A percentile compares a stretch with the other conserved stretches of the same genome.
phyloP scores from a whole-genome alignment of 1,140 invertebrate species.

The Zaprionus ornatus region DNA sequence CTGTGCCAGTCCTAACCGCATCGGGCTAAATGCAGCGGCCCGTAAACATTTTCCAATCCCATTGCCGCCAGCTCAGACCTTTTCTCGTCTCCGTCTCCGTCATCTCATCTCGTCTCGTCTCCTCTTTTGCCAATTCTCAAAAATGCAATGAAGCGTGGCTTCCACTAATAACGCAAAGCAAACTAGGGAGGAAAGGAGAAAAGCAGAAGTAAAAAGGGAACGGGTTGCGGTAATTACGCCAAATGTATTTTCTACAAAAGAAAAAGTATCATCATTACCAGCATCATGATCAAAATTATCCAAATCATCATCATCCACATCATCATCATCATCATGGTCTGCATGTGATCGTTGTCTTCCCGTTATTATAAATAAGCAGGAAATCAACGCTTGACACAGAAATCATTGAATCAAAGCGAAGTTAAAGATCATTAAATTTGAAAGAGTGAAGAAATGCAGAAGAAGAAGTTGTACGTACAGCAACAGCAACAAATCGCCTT shows the following conservation, averaged over 20 bases:
- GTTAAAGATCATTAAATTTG: slow-evolving; percentile 26
- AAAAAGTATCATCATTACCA: slow-evolving; percentile 26
- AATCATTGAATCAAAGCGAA: slow-evolving; percentile 61
- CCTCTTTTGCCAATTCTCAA: slow-evolving; percentile 52
- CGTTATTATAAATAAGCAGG: slow-evolving; percentile 31
- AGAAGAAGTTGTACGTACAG: neutral
- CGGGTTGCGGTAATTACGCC: slow-evolving; percentile 55
- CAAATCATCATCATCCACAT: slow-evolving; percentile 1
- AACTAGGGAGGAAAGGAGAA: neutral
- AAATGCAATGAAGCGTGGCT: slow-evolving; percentile 43
- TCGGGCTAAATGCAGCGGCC: slow-evolving; percentile 51
- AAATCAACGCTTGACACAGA: slow-evolving; percentile 73
- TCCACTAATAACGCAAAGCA: slow-evolving; percentile 23
- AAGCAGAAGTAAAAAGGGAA: slow-evolving; percentile 9
- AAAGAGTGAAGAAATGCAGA: neutral
- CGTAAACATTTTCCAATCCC: slow-evolving; percentile 57
- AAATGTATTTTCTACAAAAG: slow-evolving; percentile 50
- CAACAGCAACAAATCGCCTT: slow-evolving; percentile 8
- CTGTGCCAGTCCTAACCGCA: slow-evolving; percentile 56
- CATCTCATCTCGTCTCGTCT: slow-evolving; percentile 5
- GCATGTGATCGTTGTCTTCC: neutral
- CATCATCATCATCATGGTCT: neutral
- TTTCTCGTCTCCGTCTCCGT: neutral
- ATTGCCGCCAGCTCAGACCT: neutral
- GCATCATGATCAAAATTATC: slow-evolving; percentile 11